phyloP scores from a whole-genome alignment of 2,888 invertebrate species.

The Idaea straminata region DNA sequence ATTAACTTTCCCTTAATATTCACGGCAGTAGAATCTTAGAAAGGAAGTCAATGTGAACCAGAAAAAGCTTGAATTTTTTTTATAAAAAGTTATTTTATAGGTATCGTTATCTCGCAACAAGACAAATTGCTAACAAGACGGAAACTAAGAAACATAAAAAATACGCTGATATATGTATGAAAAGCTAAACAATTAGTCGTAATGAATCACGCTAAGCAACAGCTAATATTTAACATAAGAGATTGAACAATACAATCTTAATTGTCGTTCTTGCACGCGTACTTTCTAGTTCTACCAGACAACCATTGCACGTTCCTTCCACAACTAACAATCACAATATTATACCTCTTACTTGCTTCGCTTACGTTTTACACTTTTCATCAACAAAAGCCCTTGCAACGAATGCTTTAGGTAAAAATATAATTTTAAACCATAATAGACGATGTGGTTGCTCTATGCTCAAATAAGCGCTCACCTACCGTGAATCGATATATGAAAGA shows the following conservation, averaged over 20 bases:
- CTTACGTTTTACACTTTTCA: background rate
- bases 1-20: background rate
- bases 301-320: slow-evolving; percentile 47
- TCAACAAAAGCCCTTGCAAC: background rate
- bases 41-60: background rate
- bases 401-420: background rate
- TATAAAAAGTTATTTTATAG: background rate
- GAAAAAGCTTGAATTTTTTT: background rate
- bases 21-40: background rate
- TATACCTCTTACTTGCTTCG: slow-evolving; percentile 47
- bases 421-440: slow-evolving; percentile 28
- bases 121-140: background rate
- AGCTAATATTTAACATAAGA: slow-evolving; percentile 18
- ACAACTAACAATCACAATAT: slow-evolving; percentile 66
- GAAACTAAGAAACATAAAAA: background rate
- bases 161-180: background rate
- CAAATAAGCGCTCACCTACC: slow-evolving; percentile 57
- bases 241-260: slow-evolving; percentile 52
- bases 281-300: slow-evolving; percentile 49
- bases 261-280: slow-evolving; percentile 65
- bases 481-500: slow-evolving; percentile 56
- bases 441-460: slow-evolving; percentile 49
- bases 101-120: background rate
- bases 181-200: slow-evolving; percentile 1
- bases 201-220: slow-evolving; percentile 12